Evolutionary conservation across 2,797 vertebrate species (phyloP), one percentile per base, ranked within the genome.

Genomic region (Nannoperca obscura): DNA sequence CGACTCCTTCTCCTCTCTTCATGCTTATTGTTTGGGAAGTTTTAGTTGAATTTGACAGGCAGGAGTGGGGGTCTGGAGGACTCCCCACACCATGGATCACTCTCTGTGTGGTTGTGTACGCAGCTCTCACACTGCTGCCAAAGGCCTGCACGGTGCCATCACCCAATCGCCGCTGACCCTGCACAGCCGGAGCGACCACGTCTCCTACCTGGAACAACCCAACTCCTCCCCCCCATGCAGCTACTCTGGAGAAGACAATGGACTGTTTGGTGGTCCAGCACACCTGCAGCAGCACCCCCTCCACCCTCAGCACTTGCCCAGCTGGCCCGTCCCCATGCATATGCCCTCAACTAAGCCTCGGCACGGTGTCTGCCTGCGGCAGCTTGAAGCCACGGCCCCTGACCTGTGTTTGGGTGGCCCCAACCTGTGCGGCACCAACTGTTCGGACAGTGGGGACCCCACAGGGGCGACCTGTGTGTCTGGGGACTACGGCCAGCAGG

Each of bases 41-140:
- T 57, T 75, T 61, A 71, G 54, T 77, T 64, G 66, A 74, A 59
- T 58, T 46, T 53, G 66, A 61, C 60, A 53, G 53, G 47, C 19
- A 49, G 77, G 63, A 69, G 70, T 38, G 61, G 50, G 66, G 83
- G 3, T 66, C 75, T 24, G 47, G 65, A 38, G 61, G 76, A 60
- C 79, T 46, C 92, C 93, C 91, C 88, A 96, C 91, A 94, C 91
- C 89, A 98, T 98, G 97, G 97, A 98, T 95, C 97, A 97, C 93
- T 96, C 97, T 87, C 94, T 98, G 82, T 97, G 97, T 76, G 96
- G 97, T 93, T 98, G 96, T 93, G 94, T 97, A 80, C 96, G 96
- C 93, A 97, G 96, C 95, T 96, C 91, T 3, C 97, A 97, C 71
- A 93, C 95, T 83, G 88, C 96, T 0, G 95, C 96, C 14, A 97